Base-by-base conservation (phyloP, 2,888 invertebrate species). In the Orthonevra nobilis region DNA sequence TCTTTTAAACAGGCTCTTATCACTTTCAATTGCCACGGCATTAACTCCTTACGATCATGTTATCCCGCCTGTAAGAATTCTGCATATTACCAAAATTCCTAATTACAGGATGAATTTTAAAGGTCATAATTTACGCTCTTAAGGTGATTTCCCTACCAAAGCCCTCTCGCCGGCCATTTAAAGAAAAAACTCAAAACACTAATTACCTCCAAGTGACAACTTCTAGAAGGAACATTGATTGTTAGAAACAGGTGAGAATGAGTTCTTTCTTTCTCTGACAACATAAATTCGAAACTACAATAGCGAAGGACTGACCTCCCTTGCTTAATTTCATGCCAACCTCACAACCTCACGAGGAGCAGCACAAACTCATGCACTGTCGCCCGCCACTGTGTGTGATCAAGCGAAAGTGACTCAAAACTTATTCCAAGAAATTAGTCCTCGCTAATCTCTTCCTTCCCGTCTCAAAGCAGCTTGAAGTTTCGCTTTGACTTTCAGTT, bases 391-490 rank as follows among this genome's bases (percentile, higher is more conserved):
- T 3, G 14, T 52, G 28, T 52, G 50, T 70, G 52, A 61, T 61
- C 61, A 60, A 64, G 66, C 46, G 66, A 66, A 66, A 66, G 66
- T 66, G 50, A 70, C 63, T 56, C 48, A 56, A 75, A n/a, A 75
- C 61, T 69, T 75, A 56, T 75, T 70, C 61, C 63, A 63, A 63
- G 70, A 75, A 75, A 75, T 75, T 75, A 75, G 70, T 63, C 50
- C 48, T 40, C 56, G 50, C 75, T 75, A 75, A 75, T 75, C 63
- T 58, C 42, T 75, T 75, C 75, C 75, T 69, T 75, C 75, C 75
- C 46, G 7, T 30, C 10, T 50, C 34, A 19, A 52, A 30, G 46
- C 32, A 32, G 66, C 44, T 54, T 23, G 4, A 26, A 56, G 34
- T 48, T 28, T 4, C 38, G 17, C 26, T 50, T 23, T 3, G 23